Evolutionary conservation across 2,113 vertebrate genomes (phyloP).

Genomic region (Paracanthobrama guichenoti): DNA sequence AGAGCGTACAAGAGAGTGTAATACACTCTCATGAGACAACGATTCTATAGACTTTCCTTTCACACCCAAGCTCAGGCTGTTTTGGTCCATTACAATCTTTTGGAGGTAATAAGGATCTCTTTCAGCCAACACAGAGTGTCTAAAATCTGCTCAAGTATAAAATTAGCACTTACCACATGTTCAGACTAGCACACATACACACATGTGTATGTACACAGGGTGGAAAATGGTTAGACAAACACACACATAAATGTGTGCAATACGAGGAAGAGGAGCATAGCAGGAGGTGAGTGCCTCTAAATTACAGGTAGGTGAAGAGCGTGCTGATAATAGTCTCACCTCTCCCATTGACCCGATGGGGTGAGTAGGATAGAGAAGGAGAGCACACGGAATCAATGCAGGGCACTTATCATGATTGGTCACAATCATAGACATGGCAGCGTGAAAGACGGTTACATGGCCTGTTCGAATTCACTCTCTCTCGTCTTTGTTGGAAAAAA

Average conservation of each 20-base stretch:
- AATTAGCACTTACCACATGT: conserved; percentile 28
- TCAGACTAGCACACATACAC: conserved; percentile 4
- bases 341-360: conserved; percentile 67
- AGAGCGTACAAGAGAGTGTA: background rate
- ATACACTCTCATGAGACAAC: background rate
- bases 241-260: background rate
- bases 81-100: conserved; percentile 20
- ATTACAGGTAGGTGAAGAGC: conserved; percentile 62
- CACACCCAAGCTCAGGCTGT: conserved; percentile 6
- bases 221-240: conserved; percentile 2
- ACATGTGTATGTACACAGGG: background rate
- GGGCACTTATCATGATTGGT: conserved; percentile 75
- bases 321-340: conserved; percentile 67
- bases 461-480: conserved; percentile 47
- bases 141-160: conserved; percentile 26
- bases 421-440: conserved; percentile 60
- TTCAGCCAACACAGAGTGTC: conserved; percentile 27
- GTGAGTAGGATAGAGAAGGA: conserved; percentile 51
- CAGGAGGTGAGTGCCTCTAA: conserved; percentile 53
- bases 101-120: conserved; percentile 27
- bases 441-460: conserved; percentile 58
- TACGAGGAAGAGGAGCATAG: background rate
- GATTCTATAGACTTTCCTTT: conserved; percentile 5
- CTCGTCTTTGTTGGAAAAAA: background rate
- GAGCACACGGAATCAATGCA: conserved; percentile 67